phyloP scores from a whole-genome alignment of 2,888 invertebrate genomes.

The Aphrophora alni region DNA sequence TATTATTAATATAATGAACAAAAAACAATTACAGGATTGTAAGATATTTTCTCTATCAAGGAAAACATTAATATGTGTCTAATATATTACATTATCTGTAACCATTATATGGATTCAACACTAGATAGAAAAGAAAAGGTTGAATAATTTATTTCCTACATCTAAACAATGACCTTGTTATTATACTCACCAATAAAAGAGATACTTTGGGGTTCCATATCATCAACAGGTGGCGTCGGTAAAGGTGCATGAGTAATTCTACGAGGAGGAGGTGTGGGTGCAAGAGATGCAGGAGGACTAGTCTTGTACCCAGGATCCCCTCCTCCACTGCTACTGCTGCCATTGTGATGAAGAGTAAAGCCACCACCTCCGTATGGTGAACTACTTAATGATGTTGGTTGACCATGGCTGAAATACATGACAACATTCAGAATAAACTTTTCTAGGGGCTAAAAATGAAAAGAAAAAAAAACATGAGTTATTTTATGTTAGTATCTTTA shows the following conservation, averaged over 20 bases:
- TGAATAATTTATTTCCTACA: too few relatives aligned
- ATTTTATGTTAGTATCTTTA: too few relatives aligned
- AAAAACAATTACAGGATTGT: too few relatives aligned
- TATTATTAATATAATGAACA: too few relatives aligned
- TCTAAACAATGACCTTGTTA: too few relatives aligned
- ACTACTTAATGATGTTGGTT: constrained; percentile 48
- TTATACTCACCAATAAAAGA: constrained; percentile 83
- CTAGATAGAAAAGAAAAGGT: too few relatives aligned
- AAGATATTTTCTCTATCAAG: too few relatives aligned
- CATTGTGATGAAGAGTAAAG: constrained; percentile 41
- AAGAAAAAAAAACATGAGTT: too few relatives aligned
- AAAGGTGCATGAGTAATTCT: constrained; percentile 60
- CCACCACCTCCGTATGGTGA: constrained; percentile 45
- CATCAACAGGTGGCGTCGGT: constrained; percentile 75
- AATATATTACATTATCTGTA: too few relatives aligned
- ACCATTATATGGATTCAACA: too few relatives aligned
- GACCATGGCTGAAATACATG: constrained; percentile 32
- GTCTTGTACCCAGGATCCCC: constrained; percentile 41
- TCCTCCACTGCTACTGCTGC: constrained; percentile 42
- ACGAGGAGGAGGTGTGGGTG: constrained; percentile 49
- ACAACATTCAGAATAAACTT: not conserved
- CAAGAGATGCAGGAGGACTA: constrained; percentile 41
- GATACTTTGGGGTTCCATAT: constrained; percentile 93
- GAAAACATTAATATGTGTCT: too few relatives aligned
- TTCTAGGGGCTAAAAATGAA: not conserved